Conservation (phyloP, 2,113 vertebrate species). For the Syngnathus typhle region DNA sequence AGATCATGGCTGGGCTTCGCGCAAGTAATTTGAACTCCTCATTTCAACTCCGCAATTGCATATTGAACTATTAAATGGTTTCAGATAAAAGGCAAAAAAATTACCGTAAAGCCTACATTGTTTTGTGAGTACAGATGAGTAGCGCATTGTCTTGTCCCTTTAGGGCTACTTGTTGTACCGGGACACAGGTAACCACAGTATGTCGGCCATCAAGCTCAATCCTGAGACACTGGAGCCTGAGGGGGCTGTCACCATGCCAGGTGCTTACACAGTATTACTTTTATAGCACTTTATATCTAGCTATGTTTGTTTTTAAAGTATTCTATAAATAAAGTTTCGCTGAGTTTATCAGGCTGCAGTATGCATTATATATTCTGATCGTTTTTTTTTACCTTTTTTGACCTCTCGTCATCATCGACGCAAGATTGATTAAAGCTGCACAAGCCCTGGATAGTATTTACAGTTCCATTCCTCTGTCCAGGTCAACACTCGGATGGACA, state of each 20-base stretch:
- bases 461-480: constrained; percentile 39
- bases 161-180: constrained; percentile 94
- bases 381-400: not conserved
- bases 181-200: constrained; percentile 89
- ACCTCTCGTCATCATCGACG: not conserved
- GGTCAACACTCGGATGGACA: constrained; percentile 92
- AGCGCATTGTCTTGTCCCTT: constrained; percentile 32
- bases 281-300: too few species aligned
- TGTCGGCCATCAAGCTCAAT: constrained; percentile 93
- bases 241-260: constrained; percentile 87
- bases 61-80: not conserved
- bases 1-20: constrained; percentile 97
- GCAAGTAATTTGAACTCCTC: constrained; percentile 76
- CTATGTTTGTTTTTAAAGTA: too few species aligned
- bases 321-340: too few species aligned
- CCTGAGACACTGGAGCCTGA: constrained; percentile 96
- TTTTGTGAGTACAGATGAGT: not conserved
- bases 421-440: not conserved
- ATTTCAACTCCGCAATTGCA: not conserved
- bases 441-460: constrained; percentile 7
- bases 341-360: too few species aligned
- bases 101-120: too few species aligned
- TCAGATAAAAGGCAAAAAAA: not conserved
- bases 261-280: constrained; percentile 57
- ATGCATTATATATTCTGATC: not conserved